These are phyloP conservation scores for Pionites leucogaster DNA, from an alignment of 2,113 vertebrate genomes.

Conservation along the genomic window DNA sequence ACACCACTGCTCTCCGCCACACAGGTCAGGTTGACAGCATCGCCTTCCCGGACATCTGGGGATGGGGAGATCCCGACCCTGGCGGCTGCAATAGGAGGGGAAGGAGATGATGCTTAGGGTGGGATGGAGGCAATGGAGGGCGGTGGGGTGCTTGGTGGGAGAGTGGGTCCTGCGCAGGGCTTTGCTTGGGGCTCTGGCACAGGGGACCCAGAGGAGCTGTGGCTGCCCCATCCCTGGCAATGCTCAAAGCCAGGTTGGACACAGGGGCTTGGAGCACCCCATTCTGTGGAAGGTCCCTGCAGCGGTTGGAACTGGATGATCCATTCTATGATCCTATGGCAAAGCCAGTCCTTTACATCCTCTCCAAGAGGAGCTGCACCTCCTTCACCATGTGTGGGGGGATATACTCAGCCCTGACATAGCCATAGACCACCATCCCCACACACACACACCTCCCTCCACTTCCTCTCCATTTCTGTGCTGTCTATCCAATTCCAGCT, in stretches of 20 bases:
- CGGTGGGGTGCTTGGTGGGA: neutral
- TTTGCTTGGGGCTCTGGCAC: neutral
- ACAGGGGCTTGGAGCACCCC: neutral
- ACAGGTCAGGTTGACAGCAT: slow-evolving; percentile 67
- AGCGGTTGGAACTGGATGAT: neutral
- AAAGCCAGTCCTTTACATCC: neutral
- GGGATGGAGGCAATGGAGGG: neutral
- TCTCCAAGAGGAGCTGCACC: neutral
- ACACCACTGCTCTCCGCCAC: neutral
- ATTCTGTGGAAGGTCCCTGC: no score
- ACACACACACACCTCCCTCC: accelerated
- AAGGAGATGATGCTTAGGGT: accelerated
- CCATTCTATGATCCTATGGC: neutral
- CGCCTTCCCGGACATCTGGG: slow-evolving; percentile 42
- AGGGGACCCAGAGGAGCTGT: neutral
- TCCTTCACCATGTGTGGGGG: accelerated
- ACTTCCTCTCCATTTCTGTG: accelerated
- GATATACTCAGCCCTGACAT: neutral
- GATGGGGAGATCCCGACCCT: slow-evolving; percentile 61
- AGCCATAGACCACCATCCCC: accelerated
- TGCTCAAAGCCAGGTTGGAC: neutral
- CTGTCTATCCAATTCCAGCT: neutral
- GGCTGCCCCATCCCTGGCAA: neutral
- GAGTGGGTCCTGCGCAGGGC: accelerated
- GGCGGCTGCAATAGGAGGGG: neutral